These are phyloP conservation scores for Hycleus phaleratus DNA, from an alignment of 1,140 invertebrate species.

Conservation along the genomic window DNA sequence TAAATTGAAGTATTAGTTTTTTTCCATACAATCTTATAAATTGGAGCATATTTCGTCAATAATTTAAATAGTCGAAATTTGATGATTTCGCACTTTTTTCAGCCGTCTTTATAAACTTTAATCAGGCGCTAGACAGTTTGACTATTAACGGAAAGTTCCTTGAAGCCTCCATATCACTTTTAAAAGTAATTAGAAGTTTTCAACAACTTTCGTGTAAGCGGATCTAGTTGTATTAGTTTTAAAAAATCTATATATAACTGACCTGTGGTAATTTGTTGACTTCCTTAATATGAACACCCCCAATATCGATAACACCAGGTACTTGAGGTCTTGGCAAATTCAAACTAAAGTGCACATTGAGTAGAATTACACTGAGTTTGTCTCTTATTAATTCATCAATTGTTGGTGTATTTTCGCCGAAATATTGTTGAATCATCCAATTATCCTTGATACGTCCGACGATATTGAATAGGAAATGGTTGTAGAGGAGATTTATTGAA, in stretches of 20 bases:
- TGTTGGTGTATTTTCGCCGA: slow-evolving; percentile 5
- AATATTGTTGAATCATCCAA: slow-evolving; percentile 1
- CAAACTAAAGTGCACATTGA: slow-evolving; percentile 54
- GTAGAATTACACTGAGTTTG: slow-evolving; percentile 46
- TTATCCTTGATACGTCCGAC: neutral
- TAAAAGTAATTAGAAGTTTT: no score
- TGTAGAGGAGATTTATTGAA: slow-evolving; percentile 7
- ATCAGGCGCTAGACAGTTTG: no score
- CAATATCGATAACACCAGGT: slow-evolving; percentile 54
- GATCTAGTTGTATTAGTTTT: no score
- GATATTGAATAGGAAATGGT: slow-evolving; percentile 1
- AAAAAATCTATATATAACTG: slow-evolving; percentile 23
- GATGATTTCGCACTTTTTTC: no score
- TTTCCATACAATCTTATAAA: no score
- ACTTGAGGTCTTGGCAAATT: slow-evolving; percentile 48
- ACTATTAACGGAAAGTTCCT: no score
- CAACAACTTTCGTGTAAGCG: no score
- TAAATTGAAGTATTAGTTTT: no score
- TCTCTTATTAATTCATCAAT: neutral
- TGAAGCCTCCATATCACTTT: no score
- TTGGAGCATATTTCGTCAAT: no score
- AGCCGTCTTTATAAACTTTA: no score
- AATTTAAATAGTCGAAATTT: no score
- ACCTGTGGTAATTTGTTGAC: slow-evolving; percentile 48
- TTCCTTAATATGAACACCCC: slow-evolving; percentile 51